Conservation (phyloP, 2,888 invertebrate species). For the Caenorhabditis japonica region DNA sequence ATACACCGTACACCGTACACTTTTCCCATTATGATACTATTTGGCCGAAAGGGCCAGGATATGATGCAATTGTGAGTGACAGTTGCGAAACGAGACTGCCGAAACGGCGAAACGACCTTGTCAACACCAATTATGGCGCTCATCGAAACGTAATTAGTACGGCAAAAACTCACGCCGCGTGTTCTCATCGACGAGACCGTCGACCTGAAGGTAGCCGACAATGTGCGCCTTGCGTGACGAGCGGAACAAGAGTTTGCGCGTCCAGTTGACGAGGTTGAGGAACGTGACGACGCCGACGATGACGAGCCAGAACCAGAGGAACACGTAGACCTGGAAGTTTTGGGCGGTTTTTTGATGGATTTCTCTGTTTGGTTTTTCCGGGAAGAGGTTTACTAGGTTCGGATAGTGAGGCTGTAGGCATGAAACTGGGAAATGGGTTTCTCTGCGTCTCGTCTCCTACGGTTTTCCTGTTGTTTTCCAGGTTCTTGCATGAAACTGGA, state of each 20-base stretch:
- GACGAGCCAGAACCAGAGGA: slow-evolving; percentile 80
- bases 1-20: neutral
- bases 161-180: slow-evolving; percentile 52
- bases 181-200: slow-evolving; percentile 64
- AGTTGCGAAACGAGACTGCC: too few species aligned
- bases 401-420: neutral
- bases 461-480: too few species aligned
- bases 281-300: slow-evolving; percentile 79
- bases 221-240: slow-evolving; percentile 61
- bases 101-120: slow-evolving; percentile 32
- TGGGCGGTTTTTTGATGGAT: neutral
- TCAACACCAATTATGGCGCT: slow-evolving; percentile 42
- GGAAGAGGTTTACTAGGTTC: too few species aligned
- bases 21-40: slow-evolving; percentile 2
- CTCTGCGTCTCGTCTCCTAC: too few species aligned
- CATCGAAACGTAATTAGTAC: neutral
- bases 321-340: slow-evolving; percentile 76
- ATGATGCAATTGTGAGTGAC: slow-evolving; percentile 37
- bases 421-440: neutral
- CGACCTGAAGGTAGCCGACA: slow-evolving; percentile 71
- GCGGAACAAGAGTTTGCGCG: slow-evolving; percentile 62
- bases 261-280: slow-evolving; percentile 79
- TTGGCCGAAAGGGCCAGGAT: slow-evolving; percentile 17
- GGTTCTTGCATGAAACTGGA: too few species aligned
- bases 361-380: too few species aligned